Conservation (phyloP, 2,113 vertebrate genomes). For the Sapayoa aenigma region DNA sequence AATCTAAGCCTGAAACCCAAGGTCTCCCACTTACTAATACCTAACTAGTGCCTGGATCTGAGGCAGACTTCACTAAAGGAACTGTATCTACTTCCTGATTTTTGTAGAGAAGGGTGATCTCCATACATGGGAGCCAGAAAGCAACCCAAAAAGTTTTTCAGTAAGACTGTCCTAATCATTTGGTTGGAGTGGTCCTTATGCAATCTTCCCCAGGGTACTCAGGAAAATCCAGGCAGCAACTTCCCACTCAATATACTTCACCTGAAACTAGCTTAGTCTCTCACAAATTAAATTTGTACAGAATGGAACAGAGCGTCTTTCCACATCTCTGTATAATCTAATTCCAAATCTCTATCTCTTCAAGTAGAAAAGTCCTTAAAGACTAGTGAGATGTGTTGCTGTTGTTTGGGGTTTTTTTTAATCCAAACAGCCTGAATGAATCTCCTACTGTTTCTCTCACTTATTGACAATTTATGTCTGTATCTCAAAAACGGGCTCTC, state of each 20-base stretch:
- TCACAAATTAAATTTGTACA: neutral
- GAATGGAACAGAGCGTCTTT: neutral
- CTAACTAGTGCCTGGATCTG: neutral
- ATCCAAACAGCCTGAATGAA: neutral
- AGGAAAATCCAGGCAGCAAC: neutral
- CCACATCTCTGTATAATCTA: neutral
- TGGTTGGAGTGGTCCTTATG: neutral
- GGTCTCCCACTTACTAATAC: neutral
- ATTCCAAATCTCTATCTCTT: neutral
- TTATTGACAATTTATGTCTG: neutral
- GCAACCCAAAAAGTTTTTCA: neutral
- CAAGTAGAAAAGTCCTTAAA: neutral
- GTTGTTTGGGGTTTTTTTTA: neutral
- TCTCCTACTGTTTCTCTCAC: neutral
- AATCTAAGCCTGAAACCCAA: neutral
- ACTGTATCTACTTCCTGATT: neutral
- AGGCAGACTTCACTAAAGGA: neutral
- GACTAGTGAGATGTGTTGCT: neutral
- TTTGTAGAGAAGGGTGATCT: neutral
- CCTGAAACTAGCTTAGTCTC: neutral
- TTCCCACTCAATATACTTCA: neutral
- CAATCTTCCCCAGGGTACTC: neutral
- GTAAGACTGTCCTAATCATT: neutral
- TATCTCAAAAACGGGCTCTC: neutral
- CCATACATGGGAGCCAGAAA: neutral